Base-by-base conservation (phyloP, 2,888 invertebrate genomes). In the Ophion costatus region DNA sequence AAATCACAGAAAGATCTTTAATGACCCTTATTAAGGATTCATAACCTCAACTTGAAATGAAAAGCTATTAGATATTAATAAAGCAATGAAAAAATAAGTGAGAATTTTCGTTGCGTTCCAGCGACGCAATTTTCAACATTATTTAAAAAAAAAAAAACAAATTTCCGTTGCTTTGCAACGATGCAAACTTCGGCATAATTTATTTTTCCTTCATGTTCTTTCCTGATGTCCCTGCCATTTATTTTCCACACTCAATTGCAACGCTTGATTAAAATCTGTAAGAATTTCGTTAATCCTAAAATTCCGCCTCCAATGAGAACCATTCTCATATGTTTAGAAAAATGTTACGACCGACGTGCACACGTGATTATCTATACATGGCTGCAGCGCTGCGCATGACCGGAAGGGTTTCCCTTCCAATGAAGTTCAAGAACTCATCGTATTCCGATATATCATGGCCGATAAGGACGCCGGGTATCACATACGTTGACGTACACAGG, bases 371-470 rank as follows among this genome's bases (percentile, higher is more conserved):
- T 74, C 45, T 38, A 66, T 33, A 73, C 67, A 73, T 67, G 84
- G 57, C 45, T 80, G 80, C 61, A 67, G 51, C 33, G 56, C 59
- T 51, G 33, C 42, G 64, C 59, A 71, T 66, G 82, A 75, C 63
- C 81, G 70, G 81, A 66, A 77, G 71, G 75, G 64, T 74, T 59
- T 56, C 81, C 69, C 56, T 84, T 74, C 78, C 79, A 79, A 82
- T 84, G 76, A 82, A 84, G 82, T 84, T 84, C 84, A 84, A 82
- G 82, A 75, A 75, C 80, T 70, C 78, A 59, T 82, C 84, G 79
- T 71, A 84, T 79, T 82, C 78, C 82, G 84, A 84, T 82, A 75
- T 64, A 71, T 66, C 69, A 51, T 45, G 57, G 17, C 57, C 78
- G 82, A 82, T 84, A 82, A 84, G 78, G 77, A 70, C 20, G 0